Conservation (phyloP, 2,113 vertebrate species). For the Brienomyrus brachyistius region DNA sequence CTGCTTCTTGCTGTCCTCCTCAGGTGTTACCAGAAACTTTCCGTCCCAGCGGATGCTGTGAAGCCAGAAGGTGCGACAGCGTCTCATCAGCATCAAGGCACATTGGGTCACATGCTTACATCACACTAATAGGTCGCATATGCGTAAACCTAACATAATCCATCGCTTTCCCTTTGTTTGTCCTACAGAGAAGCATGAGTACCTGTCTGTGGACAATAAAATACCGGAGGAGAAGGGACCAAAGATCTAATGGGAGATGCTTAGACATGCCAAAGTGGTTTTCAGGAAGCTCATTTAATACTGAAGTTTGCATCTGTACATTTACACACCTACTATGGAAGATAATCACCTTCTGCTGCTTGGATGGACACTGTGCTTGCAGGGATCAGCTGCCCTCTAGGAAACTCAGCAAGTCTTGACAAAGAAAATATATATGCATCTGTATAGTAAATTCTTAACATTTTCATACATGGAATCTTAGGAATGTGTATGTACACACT, state of each 20-base stretch:
- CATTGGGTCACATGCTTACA: slow-evolving; percentile 7
- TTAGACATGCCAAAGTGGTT: background rate
- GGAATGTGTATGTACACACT: background rate
- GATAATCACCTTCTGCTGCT: background rate
- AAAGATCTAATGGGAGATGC: background rate
- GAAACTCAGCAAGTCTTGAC: background rate
- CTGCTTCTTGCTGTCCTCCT: slow-evolving; percentile 61
- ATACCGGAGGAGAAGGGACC: background rate
- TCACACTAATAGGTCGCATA: background rate
- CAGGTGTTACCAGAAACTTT: slow-evolving; percentile 50
- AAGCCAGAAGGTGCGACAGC: background rate
- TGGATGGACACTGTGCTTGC: background rate
- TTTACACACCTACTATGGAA: too few relatives aligned
- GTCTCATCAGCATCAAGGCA: slow-evolving; percentile 37
- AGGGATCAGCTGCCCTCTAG: background rate
- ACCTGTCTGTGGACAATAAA: background rate
- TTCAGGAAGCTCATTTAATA: background rate
- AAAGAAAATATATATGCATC: background rate
- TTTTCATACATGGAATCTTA: background rate
- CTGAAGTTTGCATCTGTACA: background rate
- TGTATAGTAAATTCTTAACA: background rate
- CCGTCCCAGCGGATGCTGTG: background rate
- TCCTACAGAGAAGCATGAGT: background rate
- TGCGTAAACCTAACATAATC: background rate
- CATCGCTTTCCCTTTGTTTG: background rate